Percentiles rank a stretch among this genome's conserved stretches.
Evolutionary conservation across 35 echinoderm and acorn worm species (phyloP).

Genomic region (Heliocidaris tuberculata): DNA sequence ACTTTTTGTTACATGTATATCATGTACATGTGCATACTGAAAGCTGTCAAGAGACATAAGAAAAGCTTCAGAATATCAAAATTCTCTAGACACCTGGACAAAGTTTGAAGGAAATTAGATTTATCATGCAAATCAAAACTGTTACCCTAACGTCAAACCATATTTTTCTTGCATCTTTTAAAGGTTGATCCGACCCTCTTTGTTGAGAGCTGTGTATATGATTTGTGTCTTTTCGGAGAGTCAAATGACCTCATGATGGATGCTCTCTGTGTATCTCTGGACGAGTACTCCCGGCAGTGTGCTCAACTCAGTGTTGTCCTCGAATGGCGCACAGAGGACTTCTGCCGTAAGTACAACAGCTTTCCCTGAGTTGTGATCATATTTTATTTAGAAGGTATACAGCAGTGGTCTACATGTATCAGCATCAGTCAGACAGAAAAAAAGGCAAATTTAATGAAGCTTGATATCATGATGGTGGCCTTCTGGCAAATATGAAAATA

Average conservation of each 20-base stretch:
- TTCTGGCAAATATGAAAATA: too few species aligned
- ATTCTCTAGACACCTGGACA: not conserved
- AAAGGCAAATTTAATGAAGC: too few species aligned
- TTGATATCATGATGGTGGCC: too few species aligned
- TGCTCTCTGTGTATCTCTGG: slow-evolving; percentile 64
- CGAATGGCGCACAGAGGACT: slow-evolving; percentile 64
- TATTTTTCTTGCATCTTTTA: not conserved
- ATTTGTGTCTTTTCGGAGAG: slow-evolving; percentile 74
- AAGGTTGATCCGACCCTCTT: slow-evolving; percentile 60
- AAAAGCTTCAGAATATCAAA: not conserved
- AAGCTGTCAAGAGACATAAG: not conserved
- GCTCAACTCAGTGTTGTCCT: slow-evolving; percentile 51
- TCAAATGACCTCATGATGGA: slow-evolving; percentile 64
- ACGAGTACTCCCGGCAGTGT: slow-evolving; percentile 74
- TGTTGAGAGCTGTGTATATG: slow-evolving; percentile 68
- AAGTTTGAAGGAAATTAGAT: too few species aligned
- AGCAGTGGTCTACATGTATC: too few species aligned
- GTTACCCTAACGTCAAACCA: not conserved
- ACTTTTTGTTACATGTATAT: too few species aligned
- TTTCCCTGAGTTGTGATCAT: too few species aligned
- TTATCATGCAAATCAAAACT: too few species aligned
- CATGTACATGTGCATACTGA: not conserved
- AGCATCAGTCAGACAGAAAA: too few species aligned
- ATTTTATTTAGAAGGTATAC: too few species aligned
- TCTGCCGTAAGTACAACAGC: slow-evolving; percentile 94